phyloP scores from a whole-genome alignment of 2,113 vertebrate genomes.

The Hymenochirus boettgeri region DNA sequence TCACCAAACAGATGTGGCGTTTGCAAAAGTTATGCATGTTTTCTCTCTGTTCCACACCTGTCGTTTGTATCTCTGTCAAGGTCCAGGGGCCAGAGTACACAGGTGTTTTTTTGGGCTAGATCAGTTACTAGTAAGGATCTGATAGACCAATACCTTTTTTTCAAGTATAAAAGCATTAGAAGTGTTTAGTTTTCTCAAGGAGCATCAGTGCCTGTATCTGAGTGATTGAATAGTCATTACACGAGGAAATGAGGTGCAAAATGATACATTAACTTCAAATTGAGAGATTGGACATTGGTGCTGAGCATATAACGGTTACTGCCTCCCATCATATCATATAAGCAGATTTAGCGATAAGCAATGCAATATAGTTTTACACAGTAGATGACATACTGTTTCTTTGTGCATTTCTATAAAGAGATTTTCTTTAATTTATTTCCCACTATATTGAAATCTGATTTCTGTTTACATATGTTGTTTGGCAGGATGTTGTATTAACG shows the following conservation, averaged over 20 bases:
- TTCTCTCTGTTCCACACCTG: conserved; percentile 58
- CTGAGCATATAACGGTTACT: neutral
- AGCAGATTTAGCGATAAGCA: neutral
- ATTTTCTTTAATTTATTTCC: too few species aligned
- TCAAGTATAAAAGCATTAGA: neutral
- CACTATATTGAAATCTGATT: too few species aligned
- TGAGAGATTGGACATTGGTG: neutral
- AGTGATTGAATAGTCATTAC: conserved; percentile 1
- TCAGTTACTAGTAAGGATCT: conserved; percentile 27
- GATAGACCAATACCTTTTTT: conserved; percentile 40
- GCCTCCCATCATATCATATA: neutral
- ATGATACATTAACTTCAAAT: neutral
- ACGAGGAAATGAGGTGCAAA: neutral
- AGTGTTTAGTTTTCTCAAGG: conserved; percentile 27
- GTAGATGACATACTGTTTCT: neutral
- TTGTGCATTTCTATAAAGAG: too few species aligned
- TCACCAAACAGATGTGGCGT: conserved; percentile 62
- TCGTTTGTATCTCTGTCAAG: conserved; percentile 38
- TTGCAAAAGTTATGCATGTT: conserved; percentile 53
- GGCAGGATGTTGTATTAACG: neutral
- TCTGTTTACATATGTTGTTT: neutral
- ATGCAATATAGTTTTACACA: neutral
- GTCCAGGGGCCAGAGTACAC: conserved; percentile 10
- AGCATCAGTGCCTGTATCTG: conserved; percentile 36
- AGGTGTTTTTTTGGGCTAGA: conserved; percentile 39